phyloP scores from a whole-genome alignment of 1,140 invertebrate genomes.

The Caenorhabditis tropicalis region DNA sequence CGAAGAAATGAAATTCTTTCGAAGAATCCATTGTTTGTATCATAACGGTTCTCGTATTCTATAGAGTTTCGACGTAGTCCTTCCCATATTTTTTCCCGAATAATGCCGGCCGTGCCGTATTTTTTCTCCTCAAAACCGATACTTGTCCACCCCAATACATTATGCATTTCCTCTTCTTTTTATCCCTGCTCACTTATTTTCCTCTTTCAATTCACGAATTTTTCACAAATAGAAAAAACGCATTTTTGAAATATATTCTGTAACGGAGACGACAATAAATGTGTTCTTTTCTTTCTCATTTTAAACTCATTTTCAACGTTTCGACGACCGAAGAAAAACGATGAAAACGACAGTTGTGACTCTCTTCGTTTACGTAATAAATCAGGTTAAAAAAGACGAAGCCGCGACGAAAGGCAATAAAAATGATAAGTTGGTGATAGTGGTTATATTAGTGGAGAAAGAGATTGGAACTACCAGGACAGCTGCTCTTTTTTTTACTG shows the following conservation, averaged over 20 bases:
- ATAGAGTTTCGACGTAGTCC: neutral
- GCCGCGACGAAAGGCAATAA: conserved; percentile 17
- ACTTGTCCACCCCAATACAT: neutral
- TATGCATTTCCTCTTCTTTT: neutral
- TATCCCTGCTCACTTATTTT: conserved; percentile 37
- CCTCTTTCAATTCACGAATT: neutral
- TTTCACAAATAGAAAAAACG: neutral
- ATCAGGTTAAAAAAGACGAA: conserved; percentile 15
- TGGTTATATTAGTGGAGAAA: too few species aligned
- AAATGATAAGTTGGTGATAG: conserved; percentile 42
- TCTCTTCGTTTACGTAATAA: conserved; percentile 37
- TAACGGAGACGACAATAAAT: neutral
- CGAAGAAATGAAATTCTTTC: neutral
- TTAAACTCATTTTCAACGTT: neutral
- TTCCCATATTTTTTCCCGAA: neutral
- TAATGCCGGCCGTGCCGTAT: neutral
- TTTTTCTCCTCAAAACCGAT: neutral
- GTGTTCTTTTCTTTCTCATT: neutral
- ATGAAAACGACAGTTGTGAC: conserved; percentile 7
- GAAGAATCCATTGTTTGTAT: conserved; percentile 19
- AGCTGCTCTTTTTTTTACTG: conserved; percentile 3
- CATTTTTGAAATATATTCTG: neutral
- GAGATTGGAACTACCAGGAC: conserved; percentile 14
- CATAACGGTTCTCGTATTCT: conserved; percentile 10
- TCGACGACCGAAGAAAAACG: too few species aligned